Evolutionary conservation across 2,113 vertebrate species (phyloP), one percentile per base, ranked within the genome.

Genomic region (Melanerpes formicivorus): DNA sequence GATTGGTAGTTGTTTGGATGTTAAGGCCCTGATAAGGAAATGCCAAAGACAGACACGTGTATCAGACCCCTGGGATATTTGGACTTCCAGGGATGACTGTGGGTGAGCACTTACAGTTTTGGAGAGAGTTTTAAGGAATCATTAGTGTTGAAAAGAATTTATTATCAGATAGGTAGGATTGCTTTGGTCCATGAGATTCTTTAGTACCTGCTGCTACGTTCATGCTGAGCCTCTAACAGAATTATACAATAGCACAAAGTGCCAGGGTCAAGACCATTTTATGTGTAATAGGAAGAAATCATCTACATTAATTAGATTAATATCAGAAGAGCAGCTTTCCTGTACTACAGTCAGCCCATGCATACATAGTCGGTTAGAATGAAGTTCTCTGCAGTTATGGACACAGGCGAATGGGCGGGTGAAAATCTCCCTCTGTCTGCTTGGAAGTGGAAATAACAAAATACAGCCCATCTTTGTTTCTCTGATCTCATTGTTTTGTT

Each of bases 401-500:
- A 17, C 40, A 23, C 54, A 27, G 70, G 74, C 48, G 10, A 85
- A 37, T 84, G 83, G 48, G 40, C 14, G 18, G 74, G 80, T n/a
- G 87, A 52, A 75, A 18, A 16, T 56, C 75, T 82, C 81, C 30
- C 90, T 85, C 67, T 78, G 50, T 79, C 85, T 79, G 44, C 70
- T 88, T 90, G 48, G 78, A 70, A 25, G 83, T 48, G 32, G 80
- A 40, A 90, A 54, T 70, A 73, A 67, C 44, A 80, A 90, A 81
- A 80, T 26, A n/a, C 86, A 91, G n/a, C 54, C 80, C 75, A 60
- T 70, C 90, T 83, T 88, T 89, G n/a, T 95, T 86, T 80, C 89
- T 96, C 75, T 85, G 92, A 93, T 95, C 6, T 0, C 76, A 46
- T 84, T 93, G 84, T 95, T 65, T 15, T 55, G 40, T 40, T 40